Evolutionary conservation across 2,113 vertebrate species (phyloP), one percentile per base, ranked within the genome.

Genomic region (Neolamprologus devosi): DNA sequence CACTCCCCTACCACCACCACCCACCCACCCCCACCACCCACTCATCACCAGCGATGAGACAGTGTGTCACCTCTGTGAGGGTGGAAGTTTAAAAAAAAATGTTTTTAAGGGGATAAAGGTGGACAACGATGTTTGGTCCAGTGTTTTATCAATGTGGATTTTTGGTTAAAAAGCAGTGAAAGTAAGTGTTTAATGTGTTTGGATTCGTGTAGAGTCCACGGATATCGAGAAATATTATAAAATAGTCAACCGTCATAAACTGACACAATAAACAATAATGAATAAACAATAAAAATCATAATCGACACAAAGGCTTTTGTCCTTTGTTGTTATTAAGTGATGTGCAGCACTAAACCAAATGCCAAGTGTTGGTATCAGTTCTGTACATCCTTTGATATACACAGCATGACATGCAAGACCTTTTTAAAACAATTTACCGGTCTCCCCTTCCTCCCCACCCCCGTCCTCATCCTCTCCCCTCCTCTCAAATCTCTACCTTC

Each of bases 21-120:
- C 30, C 42, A 0, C 42, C 13, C 57, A 5, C 83, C 87, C 88
- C 65, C 37, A 3, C 13, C 65, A 7, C 37, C 68, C 82, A 92
- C 90, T 88, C 92, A 91, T 95, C 93, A 93, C 12, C 82, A 12
- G 73, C 65, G 37, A 94, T 93, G 82, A 94, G 94, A 93, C 93
- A 92, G 92, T 53, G 86, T 95, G 95, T 96, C 95, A 96, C 94
- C 92, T 94, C 89, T 90, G 88, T 88, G 87, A 88, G 90, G 87
- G 89, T 54, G 81, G 88, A 88, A 90, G 84, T 85, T 82, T 26
- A 8, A 35, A 55, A 80, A 78, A 51, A 42, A 23, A 17, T 6
- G 4, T 92, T 94, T 70, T 88, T 87, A 86, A 86, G 73, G 86
- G 68, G 65, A 91, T 88, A 83, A 85, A 93, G 92, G 90, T 83